Base-by-base conservation (phyloP, 2,888 invertebrate genomes). In the Tortrix viridana region DNA sequence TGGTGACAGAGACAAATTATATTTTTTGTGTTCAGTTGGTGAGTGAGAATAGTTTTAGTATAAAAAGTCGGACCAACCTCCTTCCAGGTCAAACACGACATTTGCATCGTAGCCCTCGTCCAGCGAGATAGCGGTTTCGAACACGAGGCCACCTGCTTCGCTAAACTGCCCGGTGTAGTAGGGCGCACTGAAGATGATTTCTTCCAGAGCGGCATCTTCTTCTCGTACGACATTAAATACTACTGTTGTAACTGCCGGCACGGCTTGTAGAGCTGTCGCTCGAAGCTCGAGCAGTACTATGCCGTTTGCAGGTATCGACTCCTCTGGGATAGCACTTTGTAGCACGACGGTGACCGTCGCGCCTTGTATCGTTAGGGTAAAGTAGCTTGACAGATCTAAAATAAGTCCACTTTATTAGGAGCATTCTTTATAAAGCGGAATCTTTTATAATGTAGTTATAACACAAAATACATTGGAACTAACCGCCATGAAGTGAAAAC, bases 401-500 rank as follows among this genome's bases (percentile, higher is more conserved):
- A n/a, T 38, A 12, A 38, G 14, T n/a, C 38, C 38, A 38, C 1
- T 12, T 1, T 9, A 1, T 38, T 38, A 5, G 12, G 5, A 14
- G 5, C 9, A 38, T 5, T n/a, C 3, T 38, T 14, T 5, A n/a
- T 14, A 4, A 5, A n/a, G 5, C n/a, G n/a, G n/a, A n/a, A n/a
- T n/a, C n/a, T 4, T 1, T n/a, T 14, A 38, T 12, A 38, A n/a
- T 38, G n/a, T 38, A n/a, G 5, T n/a, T 14, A 38, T 14, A 14
- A 6, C 23, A n/a, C 19, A 19, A 19, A 19, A 44, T 19, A 47
- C 5, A 6, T 22, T 23, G 65, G 7, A 2, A 26, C 57, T 66
- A 67, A 79, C 80, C 78, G 71, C 79, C 79, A n/a, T 67, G 68
- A 56, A 82, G 56, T 3, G 53, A 53, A 54, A 79, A 77, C 9